Evolutionary conservation across 2,888 invertebrate genomes (phyloP).

Genomic region (Pterobdella sp.): DNA sequence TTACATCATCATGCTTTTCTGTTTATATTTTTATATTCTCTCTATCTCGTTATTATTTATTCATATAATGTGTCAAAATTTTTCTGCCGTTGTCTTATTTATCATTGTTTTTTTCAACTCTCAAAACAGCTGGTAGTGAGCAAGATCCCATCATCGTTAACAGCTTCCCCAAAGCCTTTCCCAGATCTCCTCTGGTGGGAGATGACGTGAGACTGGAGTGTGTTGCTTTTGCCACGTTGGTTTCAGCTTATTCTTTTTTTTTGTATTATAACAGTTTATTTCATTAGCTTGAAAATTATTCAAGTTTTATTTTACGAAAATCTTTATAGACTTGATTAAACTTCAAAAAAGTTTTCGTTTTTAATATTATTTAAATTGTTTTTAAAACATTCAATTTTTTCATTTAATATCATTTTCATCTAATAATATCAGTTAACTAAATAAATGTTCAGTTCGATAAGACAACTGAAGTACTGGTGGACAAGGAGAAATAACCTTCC

Average conservation of each 20-base stretch:
- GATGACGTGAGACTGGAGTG: conserved; percentile 85
- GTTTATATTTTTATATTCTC: not conserved
- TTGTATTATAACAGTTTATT: not conserved
- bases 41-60: not conserved
- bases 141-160: conserved; percentile 70
- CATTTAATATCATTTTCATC: too few species aligned
- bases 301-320: too few species aligned
- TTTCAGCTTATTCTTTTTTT: conserved; percentile 34
- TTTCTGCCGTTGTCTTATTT: not conserved
- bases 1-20: too few species aligned
- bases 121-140: conserved; percentile 34
- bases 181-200: conserved; percentile 81
- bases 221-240: conserved; percentile 85
- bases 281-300: not conserved
- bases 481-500: conserved; percentile 31
- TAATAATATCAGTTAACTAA: too few species aligned
- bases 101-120: not conserved
- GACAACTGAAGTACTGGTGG: conserved; percentile 31
- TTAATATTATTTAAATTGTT: too few species aligned
- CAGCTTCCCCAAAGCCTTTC: conserved; percentile 89
- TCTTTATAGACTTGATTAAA: too few species aligned
- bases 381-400: too few species aligned
- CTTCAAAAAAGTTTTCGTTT: too few species aligned
- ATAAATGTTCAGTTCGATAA: not conserved
- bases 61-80: not conserved